Base-by-base conservation (phyloP, 2,113 vertebrate species). In the Acanthochromis polyacanthus region DNA sequence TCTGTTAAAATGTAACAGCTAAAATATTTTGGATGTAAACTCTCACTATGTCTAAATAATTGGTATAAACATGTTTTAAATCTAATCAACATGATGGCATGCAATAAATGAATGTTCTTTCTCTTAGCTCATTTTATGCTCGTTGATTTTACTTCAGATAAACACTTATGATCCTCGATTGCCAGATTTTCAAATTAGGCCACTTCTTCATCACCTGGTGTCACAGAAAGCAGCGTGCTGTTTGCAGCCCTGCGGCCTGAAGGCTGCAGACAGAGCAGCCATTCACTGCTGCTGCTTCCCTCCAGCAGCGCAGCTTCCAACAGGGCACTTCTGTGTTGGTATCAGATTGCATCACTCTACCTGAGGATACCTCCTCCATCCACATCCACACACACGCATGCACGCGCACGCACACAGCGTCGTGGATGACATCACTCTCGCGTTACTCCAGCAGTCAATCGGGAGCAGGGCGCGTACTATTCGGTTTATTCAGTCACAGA, bases 291-390 rank as follows among this genome's bases (percentile, higher is more conserved):
- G 56, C 67, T 8, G 55, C 73, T 56, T 60, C 66, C 76, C 40
- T 86, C 80, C 84, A 72, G 75, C 86, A 7, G 61, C 32, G 67
- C 71, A 3, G 73, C 87, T 82, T 91, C 91, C 90, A 92, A 70
- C 87, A 65, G 46, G 85, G 72, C 84, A 57, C 64, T 70, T 62
- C 77, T 79, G 19, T 65, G 81, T 87, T 84, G 87, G 82, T 10
- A 60, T 89, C 84, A 5, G 55, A 71, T 89, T 89, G 85, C 91
- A 79, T 91, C 91, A 93, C 87, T 83, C 75, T 83, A 91, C 88
- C 84, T 89, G 88, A 81, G 77, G 80, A 81, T 55, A 32, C 79
- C 72, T 82, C 72, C 73, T 77, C 52, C 81, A 64, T 71, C 51
- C 81, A 36, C 73, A 58, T 43, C 15, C 22, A 8, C 69, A 17